Evolutionary conservation across 2,797 vertebrate genomes (phyloP).

Genomic region (Eupleurogrammus muticus): DNA sequence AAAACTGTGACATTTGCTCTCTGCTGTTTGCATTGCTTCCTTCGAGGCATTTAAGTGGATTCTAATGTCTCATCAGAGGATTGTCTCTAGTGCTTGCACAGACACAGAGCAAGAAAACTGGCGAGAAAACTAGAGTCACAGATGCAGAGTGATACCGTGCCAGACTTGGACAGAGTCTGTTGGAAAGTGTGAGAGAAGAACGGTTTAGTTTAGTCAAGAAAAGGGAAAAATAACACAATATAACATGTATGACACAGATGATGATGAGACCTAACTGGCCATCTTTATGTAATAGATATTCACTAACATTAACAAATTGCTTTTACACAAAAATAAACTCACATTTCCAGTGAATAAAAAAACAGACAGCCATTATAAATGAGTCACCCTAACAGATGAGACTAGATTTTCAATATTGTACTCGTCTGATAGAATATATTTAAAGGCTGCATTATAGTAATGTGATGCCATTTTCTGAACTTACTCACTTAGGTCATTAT

Average conservation of each 20-base stretch:
- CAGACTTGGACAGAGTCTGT: slow-evolving; percentile 85
- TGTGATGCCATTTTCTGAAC: no score
- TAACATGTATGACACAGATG: neutral
- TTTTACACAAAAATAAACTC: neutral
- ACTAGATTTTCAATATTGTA: no score
- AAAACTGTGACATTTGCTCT: slow-evolving; percentile 16
- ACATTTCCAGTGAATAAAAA: neutral
- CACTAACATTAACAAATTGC: neutral
- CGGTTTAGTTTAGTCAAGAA: slow-evolving; percentile 51
- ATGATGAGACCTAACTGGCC: neutral
- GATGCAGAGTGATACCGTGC: slow-evolving; percentile 80
- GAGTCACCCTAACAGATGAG: neutral
- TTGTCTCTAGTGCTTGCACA: slow-evolving; percentile 53
- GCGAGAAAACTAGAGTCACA: slow-evolving; percentile 61
- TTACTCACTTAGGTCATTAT: no score
- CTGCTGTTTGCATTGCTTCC: slow-evolving; percentile 49
- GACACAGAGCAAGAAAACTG: slow-evolving; percentile 76
- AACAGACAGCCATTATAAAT: neutral
- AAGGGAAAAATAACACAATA: slow-evolving; percentile 21
- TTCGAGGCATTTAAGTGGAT: slow-evolving; percentile 17
- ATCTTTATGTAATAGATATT: neutral
- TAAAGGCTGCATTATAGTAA: no score
- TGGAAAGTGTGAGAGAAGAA: slow-evolving; percentile 78
- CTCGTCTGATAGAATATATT: no score
- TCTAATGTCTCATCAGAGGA: slow-evolving; percentile 55